Base-by-base conservation (phyloP, 2,797 vertebrate genomes). In the Oryzias sinensis region DNA sequence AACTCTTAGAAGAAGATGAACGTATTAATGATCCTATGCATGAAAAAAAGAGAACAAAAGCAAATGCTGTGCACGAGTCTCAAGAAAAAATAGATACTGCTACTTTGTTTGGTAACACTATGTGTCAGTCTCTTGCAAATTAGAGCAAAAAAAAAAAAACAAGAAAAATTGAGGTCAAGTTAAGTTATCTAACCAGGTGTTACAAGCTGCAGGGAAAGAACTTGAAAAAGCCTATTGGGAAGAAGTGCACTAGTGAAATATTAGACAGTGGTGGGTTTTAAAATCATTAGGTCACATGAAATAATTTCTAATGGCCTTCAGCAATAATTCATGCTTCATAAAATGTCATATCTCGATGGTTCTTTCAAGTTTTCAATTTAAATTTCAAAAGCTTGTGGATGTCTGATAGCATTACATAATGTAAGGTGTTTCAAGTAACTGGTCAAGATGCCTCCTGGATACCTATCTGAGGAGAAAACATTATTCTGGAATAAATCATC, bases 141-240 rank as follows among this genome's bases (percentile, higher is more conserved):
- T 54, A 78, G 67, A 76, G 74, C 69, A 66, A 75, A 68, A 55
- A 51, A 67, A 60, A 62, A 67, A 37, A 46, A 59, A 18, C 18
- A 22, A 58, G 58, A 72, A 57, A 72, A 72, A 74, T 63, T 79
- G 64, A 80, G 72, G 70, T 84, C 70, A 78, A 49, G 67, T 59
- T 81, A 70, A 65, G 68, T 81, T 81, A 79, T 62, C 71, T 53
- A 79, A 75, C 85, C 82, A 70, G 65, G 46, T 70, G 72, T 76
- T 75, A 73, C 75, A 78, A 53, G 71, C 74, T 81, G 56, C 27
- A 59, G 78, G 70, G 62, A 58, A 62, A 62, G 65, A 60, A 68
- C 71, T 81, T 82, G 82, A 80, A 79, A 75, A 80, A 62, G n/a
- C 54, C 71, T 82, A 67, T 65, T 74, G 70, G 73, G 54, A 56